A percentile compares a stretch with the other conserved stretches of the same genome.
These are phyloP conservation scores for Zaprionus ghesquierei DNA, from an alignment of 1,140 invertebrate genomes.

Conservation along the genomic window DNA sequence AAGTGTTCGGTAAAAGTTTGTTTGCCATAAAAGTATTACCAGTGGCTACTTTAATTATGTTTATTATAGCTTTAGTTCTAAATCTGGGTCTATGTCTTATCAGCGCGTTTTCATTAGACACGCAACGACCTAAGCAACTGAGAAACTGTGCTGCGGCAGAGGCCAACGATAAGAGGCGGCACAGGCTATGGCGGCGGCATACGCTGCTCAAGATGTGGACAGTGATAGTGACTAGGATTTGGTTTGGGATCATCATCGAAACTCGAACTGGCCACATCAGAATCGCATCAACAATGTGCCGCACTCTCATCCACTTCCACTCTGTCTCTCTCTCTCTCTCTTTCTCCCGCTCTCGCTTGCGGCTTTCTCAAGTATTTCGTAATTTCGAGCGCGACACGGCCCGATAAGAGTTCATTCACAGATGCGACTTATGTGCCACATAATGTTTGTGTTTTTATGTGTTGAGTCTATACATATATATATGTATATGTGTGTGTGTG, in stretches of 20 bases:
- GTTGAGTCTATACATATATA: not conserved
- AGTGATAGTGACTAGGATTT: conserved; percentile 26
- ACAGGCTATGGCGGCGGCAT: not conserved
- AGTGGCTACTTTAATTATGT: not conserved
- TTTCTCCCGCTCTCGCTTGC: not conserved
- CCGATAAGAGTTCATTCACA: conserved; percentile 79
- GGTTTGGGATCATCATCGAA: not conserved
- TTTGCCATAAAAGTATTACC: not conserved
- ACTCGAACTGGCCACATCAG: not conserved
- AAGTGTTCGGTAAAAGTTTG: not conserved
- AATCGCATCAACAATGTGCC: not conserved
- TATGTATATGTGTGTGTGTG: not conserved
- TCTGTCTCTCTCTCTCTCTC: not conserved
- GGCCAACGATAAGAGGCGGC: conserved; percentile 44
- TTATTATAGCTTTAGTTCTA: conserved; percentile 1
- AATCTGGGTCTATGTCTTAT: conserved; percentile 45
- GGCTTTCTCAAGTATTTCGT: conserved; percentile 55
- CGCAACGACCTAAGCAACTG: conserved; percentile 24
- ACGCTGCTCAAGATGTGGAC: conserved; percentile 36
- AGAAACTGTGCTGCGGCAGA: conserved; percentile 48
- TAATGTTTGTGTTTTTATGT: not conserved
- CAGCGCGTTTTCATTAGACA: conserved; percentile 27
- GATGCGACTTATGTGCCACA: conserved; percentile 32
- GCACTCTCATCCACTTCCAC: too few relatives aligned
- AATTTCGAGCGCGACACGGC: conserved; percentile 39